phyloP scores from a whole-genome alignment of 2,888 invertebrate genomes.

The Smittia sp. region DNA sequence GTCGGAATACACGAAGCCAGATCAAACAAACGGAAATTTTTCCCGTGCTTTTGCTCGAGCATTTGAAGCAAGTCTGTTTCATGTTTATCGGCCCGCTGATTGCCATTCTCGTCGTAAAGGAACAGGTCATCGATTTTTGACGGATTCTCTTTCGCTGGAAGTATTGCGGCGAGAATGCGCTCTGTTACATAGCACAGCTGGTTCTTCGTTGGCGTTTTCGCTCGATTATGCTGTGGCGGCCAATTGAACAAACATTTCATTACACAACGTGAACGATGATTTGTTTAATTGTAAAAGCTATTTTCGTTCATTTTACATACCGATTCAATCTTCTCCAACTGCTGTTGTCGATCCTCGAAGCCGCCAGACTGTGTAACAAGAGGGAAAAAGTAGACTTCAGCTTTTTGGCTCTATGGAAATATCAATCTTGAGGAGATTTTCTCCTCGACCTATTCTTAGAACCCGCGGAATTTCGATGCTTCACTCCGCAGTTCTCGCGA shows the following conservation, averaged over 20 bases:
- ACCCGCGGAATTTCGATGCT: not conserved
- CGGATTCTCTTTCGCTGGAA: slow-evolving; percentile 43
- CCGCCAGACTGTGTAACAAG: slow-evolving; percentile 19
- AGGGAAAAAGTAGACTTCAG: not conserved
- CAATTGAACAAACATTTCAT: not conserved
- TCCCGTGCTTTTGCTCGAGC: slow-evolving; percentile 47
- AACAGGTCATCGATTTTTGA: slow-evolving; percentile 33
- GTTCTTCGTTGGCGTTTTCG: slow-evolving; percentile 36
- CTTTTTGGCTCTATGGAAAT: slow-evolving; percentile 2
- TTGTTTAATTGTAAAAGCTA: slow-evolving; percentile 39
- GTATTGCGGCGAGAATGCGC: slow-evolving; percentile 46
- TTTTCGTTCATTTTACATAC: slow-evolving; percentile 29
- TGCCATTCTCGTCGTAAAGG: slow-evolving; percentile 24
- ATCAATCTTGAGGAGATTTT: not conserved
- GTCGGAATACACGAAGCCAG: slow-evolving; percentile 46
- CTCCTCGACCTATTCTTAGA: slow-evolving; percentile 7
- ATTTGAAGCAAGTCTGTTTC: slow-evolving; percentile 46
- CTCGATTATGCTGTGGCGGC: slow-evolving; percentile 1
- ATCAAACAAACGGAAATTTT: slow-evolving; percentile 47
- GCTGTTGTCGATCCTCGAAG: slow-evolving; percentile 40
- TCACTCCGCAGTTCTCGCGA: not conserved
- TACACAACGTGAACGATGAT: slow-evolving; percentile 6
- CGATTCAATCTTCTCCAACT: slow-evolving; percentile 37
- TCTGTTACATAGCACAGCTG: slow-evolving; percentile 47
- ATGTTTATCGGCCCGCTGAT: slow-evolving; percentile 44